Base-by-base conservation (phyloP, 1,140 invertebrate species). In the Aphelenchoides fujianensis region DNA sequence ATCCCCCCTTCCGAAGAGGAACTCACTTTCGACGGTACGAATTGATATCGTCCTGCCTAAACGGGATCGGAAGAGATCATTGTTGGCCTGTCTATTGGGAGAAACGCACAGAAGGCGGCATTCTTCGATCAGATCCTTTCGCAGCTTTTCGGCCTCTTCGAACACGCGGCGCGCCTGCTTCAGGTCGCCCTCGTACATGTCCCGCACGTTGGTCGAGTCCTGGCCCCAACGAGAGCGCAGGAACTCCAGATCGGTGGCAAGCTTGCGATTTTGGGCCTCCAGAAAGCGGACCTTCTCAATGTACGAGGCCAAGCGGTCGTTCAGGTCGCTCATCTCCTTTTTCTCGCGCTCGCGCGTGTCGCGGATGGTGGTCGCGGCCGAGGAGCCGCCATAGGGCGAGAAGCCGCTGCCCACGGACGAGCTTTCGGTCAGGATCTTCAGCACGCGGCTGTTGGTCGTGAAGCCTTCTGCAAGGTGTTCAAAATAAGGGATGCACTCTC, bases 241-340 rank as follows among this genome's bases (percentile, higher is more conserved):
- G 36, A 82, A 79, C 37, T 87, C 85, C 55, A 87, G 75, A 73
- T 88, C 86, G 19, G 84, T 80, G 52, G 84, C 86, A 35, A 88
- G 75, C 70, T 87, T 87, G 67, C 85, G 82, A 76, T 86, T 86
- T 73, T 87, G 86, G 23, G 87, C 87, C 69, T 88, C 87, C 23
- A 88, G 79, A 72, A 87, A 88, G 52, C 87, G 83, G n/a, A 87
- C 80, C 69, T 87, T 82, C 69, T 88, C 87, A 71, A 88, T 88
- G 80, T 88, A 88, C 72, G 74, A 80, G 68, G 87, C 87, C 68
- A 88, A 85, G 54, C 86, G 81, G 74, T 87, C 86, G 75, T 88
- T 88, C 70, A 88, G 74, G 66, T 87, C 86, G 70, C 85, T 84
- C 82, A 88, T 83, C 62, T 88, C 86, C 73, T 86, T 86, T 82